Evolutionary conservation across 2,113 vertebrate genomes (phyloP).

Genomic region (Laterallus jamaicensis): DNA sequence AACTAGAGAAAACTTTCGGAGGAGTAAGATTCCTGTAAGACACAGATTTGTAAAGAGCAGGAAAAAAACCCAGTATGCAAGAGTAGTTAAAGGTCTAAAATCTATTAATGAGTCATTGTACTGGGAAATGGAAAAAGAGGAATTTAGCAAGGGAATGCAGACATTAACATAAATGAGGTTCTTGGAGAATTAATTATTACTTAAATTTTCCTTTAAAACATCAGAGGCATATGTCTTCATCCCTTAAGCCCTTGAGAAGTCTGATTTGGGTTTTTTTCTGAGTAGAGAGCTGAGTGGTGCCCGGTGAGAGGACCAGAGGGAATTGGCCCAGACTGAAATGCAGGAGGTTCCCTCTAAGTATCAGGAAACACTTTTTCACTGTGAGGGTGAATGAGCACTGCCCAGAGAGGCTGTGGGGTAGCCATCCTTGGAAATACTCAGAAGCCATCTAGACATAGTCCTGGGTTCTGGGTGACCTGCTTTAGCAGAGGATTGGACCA

Average conservation of each 20-base stretch:
- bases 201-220: neutral
- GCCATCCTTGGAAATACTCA: neutral
- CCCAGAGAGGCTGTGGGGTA: neutral
- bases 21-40: neutral
- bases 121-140: neutral
- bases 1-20: neutral
- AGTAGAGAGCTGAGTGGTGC: neutral
- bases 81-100: neutral
- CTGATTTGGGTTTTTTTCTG: neutral
- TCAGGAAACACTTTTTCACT: neutral
- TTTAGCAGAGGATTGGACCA: neutral
- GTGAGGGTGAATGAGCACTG: neutral
- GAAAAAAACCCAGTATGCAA: neutral
- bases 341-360: neutral
- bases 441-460: rapidly evolving
- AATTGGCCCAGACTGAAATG: neutral
- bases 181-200: neutral
- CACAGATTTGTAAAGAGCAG: neutral
- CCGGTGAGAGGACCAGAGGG: neutral
- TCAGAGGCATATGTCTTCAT: neutral
- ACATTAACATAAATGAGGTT: neutral
- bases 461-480: neutral
- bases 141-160: neutral
- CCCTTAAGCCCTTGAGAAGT: neutral
- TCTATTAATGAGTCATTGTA: neutral